Evolutionary conservation across 2,113 vertebrate genomes (phyloP), one percentile per base, ranked within the genome.

Genomic region (Rhipidura dahli): DNA sequence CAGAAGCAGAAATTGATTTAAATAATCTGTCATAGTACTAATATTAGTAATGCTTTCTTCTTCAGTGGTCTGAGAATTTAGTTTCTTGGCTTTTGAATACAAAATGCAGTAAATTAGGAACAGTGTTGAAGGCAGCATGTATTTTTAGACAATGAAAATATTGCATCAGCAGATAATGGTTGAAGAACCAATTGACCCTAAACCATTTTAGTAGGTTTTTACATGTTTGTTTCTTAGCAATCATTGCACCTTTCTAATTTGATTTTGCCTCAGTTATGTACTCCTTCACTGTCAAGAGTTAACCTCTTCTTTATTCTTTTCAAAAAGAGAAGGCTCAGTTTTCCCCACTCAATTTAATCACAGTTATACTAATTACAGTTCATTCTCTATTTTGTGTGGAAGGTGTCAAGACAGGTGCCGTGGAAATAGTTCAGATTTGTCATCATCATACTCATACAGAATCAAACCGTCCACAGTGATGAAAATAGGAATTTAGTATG

Each of bases 11-110:
- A 44, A 85, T 8, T 47, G 13, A 64, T 85, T 85, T 83, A 61
- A 76, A 61, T 72, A 44, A 60, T 14, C 56, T 96, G 39, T 76
- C 51, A 61, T 18, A 63, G 24, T 59, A 66, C 77, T 91, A 94
- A 54, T 24, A 81, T 39, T 50, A 78, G 42, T 45, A 91, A 78
- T 50, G 9, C 5, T 71, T 87, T 87, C 47, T 54, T 87, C 53
- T 61, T 75, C 56, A 81, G 16, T 1, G 2, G 35, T 80, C 21
- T 70, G 53, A 90, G 23, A 83, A 80, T 90, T 83, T 76, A 64
- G 24, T 83, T 83, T 10, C 13, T 89, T 57, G n/a, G 26, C 9
- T 85, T 76, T 68, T 60, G 19, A 87, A 31, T 76, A 33, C 28
- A 64, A 93, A 91, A 64, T 56, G 6, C 16, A 77, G 49, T 7